Evolutionary conservation across 2,797 vertebrate species (phyloP).

Genomic region (Dicrostonyx torquatus): DNA sequence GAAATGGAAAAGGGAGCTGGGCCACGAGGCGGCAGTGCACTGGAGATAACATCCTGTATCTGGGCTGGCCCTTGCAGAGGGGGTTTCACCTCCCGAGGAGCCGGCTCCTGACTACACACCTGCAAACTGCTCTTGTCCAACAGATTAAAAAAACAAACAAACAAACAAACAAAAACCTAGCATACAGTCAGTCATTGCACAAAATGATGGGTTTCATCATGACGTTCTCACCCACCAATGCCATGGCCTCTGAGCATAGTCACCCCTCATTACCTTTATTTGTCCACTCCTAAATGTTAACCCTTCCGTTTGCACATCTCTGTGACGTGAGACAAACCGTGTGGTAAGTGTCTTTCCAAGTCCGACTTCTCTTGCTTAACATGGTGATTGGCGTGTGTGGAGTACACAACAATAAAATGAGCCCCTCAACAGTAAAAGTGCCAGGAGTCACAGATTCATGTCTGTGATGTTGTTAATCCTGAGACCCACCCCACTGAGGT

Average conservation of each 20-base stretch:
- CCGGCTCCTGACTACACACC: neutral
- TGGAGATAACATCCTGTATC: neutral
- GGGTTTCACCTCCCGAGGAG: fast-evolving
- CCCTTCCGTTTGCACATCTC: neutral
- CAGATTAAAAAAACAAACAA: too few species aligned
- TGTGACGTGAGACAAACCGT: too few species aligned
- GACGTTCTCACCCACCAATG: neutral
- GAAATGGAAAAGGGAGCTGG: slow-evolving; percentile 5
- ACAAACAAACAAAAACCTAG: too few species aligned
- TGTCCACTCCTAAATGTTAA: too few species aligned
- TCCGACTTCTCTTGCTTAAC: neutral
- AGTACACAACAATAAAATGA: neutral
- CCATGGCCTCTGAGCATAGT: too few species aligned
- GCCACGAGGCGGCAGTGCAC: neutral
- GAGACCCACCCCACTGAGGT: neutral
- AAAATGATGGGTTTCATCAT: neutral
- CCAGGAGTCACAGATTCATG: too few species aligned
- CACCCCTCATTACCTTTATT: neutral
- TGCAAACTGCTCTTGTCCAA: neutral
- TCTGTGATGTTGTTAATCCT: neutral
- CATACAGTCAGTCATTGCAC: neutral
- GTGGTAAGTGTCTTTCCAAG: neutral
- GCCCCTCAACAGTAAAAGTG: neutral
- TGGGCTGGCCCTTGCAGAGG: fast-evolving
- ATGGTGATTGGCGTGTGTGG: neutral